phyloP scores from a whole-genome alignment of 2,888 invertebrate species.

The Yponomeuta evonymella region DNA sequence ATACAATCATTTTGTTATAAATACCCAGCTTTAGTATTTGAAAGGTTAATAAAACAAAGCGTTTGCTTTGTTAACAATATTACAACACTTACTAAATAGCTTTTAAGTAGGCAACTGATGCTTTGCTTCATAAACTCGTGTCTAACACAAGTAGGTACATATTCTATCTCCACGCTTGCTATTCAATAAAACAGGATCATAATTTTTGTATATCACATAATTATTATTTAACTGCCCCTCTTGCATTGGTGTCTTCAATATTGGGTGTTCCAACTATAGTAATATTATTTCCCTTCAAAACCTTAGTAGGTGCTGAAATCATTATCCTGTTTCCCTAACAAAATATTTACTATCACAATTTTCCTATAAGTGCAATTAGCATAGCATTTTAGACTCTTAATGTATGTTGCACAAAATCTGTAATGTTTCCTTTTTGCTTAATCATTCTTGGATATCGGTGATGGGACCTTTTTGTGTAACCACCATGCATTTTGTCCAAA shows the following conservation, averaged over 20 bases:
- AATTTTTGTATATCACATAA: not conserved
- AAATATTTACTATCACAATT: not conserved
- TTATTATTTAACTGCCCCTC: not conserved
- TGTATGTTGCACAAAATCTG: conserved; percentile 35
- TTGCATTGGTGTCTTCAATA: too few species aligned
- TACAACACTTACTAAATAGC: not conserved
- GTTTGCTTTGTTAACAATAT: not conserved
- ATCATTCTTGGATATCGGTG: conserved; percentile 74
- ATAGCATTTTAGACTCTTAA: not conserved
- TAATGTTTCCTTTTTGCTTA: conserved; percentile 69
- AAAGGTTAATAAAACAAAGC: too few species aligned
- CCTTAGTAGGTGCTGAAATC: not conserved
- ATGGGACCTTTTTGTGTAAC: conserved; percentile 56
- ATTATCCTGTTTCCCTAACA: not conserved
- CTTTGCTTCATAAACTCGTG: not conserved
- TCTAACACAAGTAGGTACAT: not conserved
- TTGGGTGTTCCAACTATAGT: not conserved
- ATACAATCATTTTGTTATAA: not conserved
- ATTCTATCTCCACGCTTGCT: not conserved
- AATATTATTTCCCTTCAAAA: not conserved
- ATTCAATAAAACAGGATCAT: not conserved
- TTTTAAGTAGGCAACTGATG: not conserved
- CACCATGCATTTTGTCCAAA: conserved; percentile 49
- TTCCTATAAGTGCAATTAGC: not conserved
- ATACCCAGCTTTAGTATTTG: too few species aligned